Conservation (phyloP, 2,113 vertebrate genomes). For the Corythoichthys haematopterus region DNA sequence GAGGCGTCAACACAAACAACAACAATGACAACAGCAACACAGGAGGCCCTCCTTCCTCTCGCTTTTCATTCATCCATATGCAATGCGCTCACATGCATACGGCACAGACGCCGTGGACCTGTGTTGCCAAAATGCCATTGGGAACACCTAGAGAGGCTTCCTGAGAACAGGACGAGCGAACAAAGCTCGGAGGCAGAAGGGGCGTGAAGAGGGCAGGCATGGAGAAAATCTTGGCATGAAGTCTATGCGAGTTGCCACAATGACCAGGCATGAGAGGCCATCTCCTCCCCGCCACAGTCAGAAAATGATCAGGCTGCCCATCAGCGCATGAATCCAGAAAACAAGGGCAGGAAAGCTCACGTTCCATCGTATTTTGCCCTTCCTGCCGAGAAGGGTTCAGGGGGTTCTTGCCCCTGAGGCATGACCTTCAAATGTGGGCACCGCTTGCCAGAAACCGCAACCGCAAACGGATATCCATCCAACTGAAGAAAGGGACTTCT, state of each 20-base stretch:
- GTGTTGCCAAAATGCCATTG: slow-evolving; percentile 59
- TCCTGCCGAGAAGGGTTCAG: slow-evolving; percentile 31
- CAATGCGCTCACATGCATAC: slow-evolving; percentile 54
- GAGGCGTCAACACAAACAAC: slow-evolving; percentile 68
- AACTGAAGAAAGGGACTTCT: slow-evolving; percentile 39
- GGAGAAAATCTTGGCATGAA: slow-evolving; percentile 60
- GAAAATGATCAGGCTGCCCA: slow-evolving; percentile 57
- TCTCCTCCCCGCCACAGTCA: slow-evolving; percentile 56
- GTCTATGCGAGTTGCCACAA: slow-evolving; percentile 61
- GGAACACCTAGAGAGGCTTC: slow-evolving; percentile 64
- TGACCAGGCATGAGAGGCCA: slow-evolving; percentile 52
- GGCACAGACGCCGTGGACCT: slow-evolving; percentile 45
- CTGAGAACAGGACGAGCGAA: slow-evolving; percentile 65
- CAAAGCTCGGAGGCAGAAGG: slow-evolving; percentile 59
- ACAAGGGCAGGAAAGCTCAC: slow-evolving; percentile 49
- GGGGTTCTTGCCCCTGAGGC: slow-evolving; percentile 46
- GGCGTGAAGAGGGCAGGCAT: slow-evolving; percentile 48
- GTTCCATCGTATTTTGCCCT: slow-evolving; percentile 34
- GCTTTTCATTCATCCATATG: slow-evolving; percentile 60
- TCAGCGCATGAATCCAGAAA: slow-evolving; percentile 53
- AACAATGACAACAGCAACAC: slow-evolving; percentile 67
- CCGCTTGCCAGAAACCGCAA: slow-evolving; percentile 40
- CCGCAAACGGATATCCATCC: neutral
- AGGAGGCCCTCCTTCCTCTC: slow-evolving; percentile 56
- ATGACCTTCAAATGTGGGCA: slow-evolving; percentile 45